Evolutionary conservation across 2,113 vertebrate genomes (phyloP).

Genomic region (Sorex araneus): DNA sequence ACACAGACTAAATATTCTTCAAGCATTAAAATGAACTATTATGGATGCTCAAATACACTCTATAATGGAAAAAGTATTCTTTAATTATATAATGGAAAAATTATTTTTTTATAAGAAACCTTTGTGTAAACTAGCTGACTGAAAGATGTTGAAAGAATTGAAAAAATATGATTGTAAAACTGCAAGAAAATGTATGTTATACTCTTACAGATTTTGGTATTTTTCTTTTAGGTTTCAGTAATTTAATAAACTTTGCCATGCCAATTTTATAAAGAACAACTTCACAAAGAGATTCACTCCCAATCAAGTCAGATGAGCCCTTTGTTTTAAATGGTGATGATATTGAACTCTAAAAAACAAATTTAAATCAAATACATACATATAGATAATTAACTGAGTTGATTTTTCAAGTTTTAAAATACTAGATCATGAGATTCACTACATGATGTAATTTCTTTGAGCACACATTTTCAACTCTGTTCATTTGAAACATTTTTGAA

Average conservation of each 20-base stretch:
- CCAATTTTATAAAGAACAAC: background rate
- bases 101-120: background rate
- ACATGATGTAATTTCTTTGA: conserved; percentile 70
- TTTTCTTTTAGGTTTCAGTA: conserved; percentile 3
- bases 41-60: background rate
- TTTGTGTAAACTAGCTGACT: background rate
- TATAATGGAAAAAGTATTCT: background rate
- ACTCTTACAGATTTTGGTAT: background rate
- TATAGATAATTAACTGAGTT: conserved; percentile 19
- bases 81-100: background rate
- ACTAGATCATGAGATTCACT: conserved; percentile 50
- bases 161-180: background rate
- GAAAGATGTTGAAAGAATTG: background rate
- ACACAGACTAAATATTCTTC: background rate
- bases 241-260: conserved; percentile 1
- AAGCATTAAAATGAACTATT: background rate
- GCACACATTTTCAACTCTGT: conserved; percentile 65
- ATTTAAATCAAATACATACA: background rate
- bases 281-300: background rate
- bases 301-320: background rate
- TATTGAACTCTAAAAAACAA: background rate
- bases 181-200: background rate
- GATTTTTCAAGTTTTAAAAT: background rate
- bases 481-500: conserved; percentile 73
- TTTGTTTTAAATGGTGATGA: conserved; percentile 1